Evolutionary conservation across 35 echinoderm and acorn worm species (phyloP).

Genomic region (Ptychodera flava): DNA sequence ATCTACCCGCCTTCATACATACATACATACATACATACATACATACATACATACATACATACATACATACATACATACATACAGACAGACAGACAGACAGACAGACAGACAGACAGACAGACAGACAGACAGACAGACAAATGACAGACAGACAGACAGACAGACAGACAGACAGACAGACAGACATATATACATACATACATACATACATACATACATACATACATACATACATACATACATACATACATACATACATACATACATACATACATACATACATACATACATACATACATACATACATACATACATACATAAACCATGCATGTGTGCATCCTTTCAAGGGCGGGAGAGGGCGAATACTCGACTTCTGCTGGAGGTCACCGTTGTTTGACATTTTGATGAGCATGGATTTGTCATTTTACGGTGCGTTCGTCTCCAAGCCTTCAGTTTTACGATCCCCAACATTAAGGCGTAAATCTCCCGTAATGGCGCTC

Average conservation of each 20-base stretch:
- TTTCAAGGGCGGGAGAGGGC: background rate
- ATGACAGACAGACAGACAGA: background rate
- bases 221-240: conserved; percentile 2
- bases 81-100: background rate
- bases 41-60: conserved; percentile 2
- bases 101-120: background rate
- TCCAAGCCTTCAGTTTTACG: background rate
- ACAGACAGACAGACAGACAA: background rate
- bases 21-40: background rate
- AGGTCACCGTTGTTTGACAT: too few species aligned
- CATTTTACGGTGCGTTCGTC: background rate
- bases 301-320: conserved; percentile 2
- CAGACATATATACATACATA: background rate
- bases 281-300: conserved; percentile 2
- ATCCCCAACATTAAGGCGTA: background rate
- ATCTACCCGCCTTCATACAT: background rate
- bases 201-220: background rate
- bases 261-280: conserved; percentile 2
- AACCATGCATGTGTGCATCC: background rate
- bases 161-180: background rate
- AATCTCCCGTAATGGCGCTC: background rate
- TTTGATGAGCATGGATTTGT: too few species aligned
- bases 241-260: background rate
- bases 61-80: background rate
- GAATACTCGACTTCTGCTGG: too few species aligned